phyloP scores from a whole-genome alignment of 2,113 vertebrate species.

The Phalacrocorax aristotelis region DNA sequence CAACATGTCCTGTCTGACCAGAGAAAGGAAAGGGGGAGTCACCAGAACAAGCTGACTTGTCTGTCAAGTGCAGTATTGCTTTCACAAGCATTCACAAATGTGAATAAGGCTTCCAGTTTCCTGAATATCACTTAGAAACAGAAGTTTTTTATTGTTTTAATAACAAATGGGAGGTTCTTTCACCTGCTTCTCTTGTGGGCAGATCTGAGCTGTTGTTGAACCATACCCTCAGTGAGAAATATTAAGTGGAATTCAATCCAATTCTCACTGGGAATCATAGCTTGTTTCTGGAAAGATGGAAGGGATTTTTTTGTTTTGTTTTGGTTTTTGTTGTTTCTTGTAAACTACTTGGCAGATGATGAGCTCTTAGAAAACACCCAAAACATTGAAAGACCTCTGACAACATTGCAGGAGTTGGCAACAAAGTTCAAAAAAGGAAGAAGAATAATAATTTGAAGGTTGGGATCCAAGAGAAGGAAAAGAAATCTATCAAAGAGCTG shows the following conservation, averaged over 20 bases:
- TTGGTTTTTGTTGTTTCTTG: background rate
- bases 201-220: background rate
- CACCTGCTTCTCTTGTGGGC: background rate
- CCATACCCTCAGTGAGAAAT: background rate
- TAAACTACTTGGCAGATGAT: background rate
- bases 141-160: background rate
- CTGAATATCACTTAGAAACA: background rate
- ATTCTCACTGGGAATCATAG: background rate
- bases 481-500: background rate
- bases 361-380: background rate
- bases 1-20: background rate
- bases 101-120: background rate
- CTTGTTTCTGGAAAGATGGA: background rate
- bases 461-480: background rate
- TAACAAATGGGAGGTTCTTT: background rate
- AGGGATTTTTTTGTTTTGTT: background rate
- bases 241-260: background rate
- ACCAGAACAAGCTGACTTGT: background rate
- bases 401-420: background rate
- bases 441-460: background rate
- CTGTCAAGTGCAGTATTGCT: background rate
- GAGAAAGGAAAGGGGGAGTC: background rate
- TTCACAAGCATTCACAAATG: background rate
- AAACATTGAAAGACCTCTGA: background rate
- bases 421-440: background rate